A percentile compares a stretch with the other conserved stretches of the same genome.
These are phyloP conservation scores for Archilochus colubris DNA, from an alignment of 2,113 vertebrate species.

Conservation along the genomic window DNA sequence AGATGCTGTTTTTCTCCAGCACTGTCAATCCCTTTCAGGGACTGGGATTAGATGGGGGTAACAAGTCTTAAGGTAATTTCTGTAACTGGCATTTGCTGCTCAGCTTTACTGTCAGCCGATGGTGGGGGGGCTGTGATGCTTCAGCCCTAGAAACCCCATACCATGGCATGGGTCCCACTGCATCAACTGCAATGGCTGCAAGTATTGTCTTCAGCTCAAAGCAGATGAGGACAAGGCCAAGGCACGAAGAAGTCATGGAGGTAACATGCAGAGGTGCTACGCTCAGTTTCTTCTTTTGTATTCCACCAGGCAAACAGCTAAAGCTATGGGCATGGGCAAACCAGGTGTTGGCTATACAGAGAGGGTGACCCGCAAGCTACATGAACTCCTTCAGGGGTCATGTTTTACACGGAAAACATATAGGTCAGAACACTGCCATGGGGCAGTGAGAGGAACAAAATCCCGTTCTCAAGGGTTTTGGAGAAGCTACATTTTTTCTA, in stretches of 20 bases:
- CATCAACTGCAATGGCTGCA: fast-evolving
- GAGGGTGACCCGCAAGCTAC: background rate
- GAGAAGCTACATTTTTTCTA: background rate
- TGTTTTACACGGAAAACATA: background rate
- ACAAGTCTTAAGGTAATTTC: background rate
- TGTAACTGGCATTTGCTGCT: background rate
- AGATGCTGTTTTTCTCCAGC: conserved; percentile 28
- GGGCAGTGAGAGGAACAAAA: background rate
- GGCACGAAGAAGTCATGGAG: fast-evolving
- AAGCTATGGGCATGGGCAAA: background rate
- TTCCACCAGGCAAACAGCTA: background rate
- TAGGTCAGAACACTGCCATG: background rate
- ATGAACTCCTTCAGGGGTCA: background rate
- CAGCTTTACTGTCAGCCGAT: fast-evolving
- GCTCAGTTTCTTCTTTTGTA: background rate
- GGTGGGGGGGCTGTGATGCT: fast-evolving
- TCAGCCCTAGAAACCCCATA: background rate
- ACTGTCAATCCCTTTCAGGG: background rate
- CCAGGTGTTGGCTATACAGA: fast-evolving
- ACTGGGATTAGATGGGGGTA: background rate
- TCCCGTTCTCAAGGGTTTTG: background rate
- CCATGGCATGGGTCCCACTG: fast-evolving
- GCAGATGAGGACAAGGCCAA: fast-evolving
- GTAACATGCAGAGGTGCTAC: background rate
- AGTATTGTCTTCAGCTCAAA: background rate